Evolutionary conservation across 1,140 invertebrate genomes (phyloP), one percentile per base, ranked within the genome.

Genomic region (Drosophila hydei): DNA sequence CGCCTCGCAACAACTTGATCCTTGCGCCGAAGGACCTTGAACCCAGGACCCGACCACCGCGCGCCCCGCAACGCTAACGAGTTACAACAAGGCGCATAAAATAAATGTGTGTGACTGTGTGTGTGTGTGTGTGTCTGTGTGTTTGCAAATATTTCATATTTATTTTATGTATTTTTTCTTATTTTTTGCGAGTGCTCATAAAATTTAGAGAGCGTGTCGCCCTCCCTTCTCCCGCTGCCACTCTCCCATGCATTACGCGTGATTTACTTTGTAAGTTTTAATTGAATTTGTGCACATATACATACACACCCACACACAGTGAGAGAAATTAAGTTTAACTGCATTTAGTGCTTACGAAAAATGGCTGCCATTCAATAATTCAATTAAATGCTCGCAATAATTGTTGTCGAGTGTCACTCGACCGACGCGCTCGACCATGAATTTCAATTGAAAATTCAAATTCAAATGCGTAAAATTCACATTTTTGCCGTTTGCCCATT

Each of bases 141-240:
- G 9, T 40, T n/a, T 75, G 54, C 47, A 67, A 71, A 75, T 75
- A 75, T 72, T 78, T 75, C 63, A 78, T 75, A 71, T 75, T 71
- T 75, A 75, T 75, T 75, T 75, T 60, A 70, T 58, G 55, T 61
- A 42, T 50, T 16, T 16, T 42, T 18, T 42, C 1, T 7, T 14
- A 6, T 30, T 72, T 72, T 58, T 50, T 68, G 27, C 47, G 40
- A 75, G 72, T 75, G 58, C 62, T 33, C 43, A 50, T 68, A 72
- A 72, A 61, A 33, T 33, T 33, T 33, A 33, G 30, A 33, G 30
- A 33, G 30, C 30, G 11, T 33, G 12, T 11, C 30, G 30, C 0
- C 9, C 9, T 11, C 9, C 30, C 27, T 8, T 33, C 30, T n/a
- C 2, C 4, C n/a, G 1, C 38, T 40, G 1, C n/a, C 38, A 5